Percentiles rank a stretch among this genome's conserved stretches.
phyloP scores from a whole-genome alignment of 2,888 invertebrate species.

The Dryocosmus kuriphilus region DNA sequence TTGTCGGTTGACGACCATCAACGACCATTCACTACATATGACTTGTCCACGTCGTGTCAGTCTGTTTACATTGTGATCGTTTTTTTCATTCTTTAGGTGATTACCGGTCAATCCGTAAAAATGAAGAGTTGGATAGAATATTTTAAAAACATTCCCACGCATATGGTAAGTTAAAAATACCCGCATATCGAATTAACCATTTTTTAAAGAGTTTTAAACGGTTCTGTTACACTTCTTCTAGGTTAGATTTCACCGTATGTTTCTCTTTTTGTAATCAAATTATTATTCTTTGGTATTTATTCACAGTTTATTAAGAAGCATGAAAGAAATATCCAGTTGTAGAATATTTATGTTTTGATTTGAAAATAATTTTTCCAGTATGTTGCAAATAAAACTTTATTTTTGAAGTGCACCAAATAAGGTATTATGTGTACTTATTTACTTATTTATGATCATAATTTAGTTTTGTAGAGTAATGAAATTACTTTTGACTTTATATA shows the following conservation, averaged over 20 bases:
- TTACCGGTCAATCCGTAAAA: constrained; percentile 40
- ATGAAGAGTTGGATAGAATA: constrained; percentile 70
- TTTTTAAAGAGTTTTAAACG: not conserved
- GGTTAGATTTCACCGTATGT: constrained; percentile 54
- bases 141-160: constrained; percentile 70
- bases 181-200: not conserved
- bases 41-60: constrained; percentile 15
- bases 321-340: not conserved
- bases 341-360: not conserved
- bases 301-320: not conserved
- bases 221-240: constrained; percentile 3
- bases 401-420: not conserved
- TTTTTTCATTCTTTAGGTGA: not conserved
- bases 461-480: not conserved
- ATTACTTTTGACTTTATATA: not conserved
- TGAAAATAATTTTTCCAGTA: not conserved
- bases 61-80: constrained; percentile 20
- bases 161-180: constrained; percentile 67
- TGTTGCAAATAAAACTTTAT: not conserved
- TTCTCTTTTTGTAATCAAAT: constrained; percentile 33
- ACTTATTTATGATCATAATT: not conserved
- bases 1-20: too few species aligned
- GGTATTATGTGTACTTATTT: not conserved
- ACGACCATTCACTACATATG: too few species aligned
- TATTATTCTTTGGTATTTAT: constrained; percentile 2